Evolutionary conservation across 2,113 vertebrate species (phyloP), one percentile per base, ranked within the genome.

Genomic region (Elachura formosa): DNA sequence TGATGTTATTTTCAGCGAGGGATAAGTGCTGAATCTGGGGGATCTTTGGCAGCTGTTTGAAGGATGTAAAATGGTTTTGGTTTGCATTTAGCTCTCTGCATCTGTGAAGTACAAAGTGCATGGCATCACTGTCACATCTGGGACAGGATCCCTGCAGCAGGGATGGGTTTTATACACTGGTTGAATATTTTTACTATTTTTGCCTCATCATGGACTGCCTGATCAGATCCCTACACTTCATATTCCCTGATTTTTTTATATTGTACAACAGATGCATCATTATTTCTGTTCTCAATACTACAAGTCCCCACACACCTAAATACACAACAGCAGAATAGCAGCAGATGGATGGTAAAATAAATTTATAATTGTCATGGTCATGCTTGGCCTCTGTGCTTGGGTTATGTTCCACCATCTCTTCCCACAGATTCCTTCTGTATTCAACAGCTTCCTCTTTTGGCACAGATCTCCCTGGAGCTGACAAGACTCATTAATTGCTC

Each of bases 21-120:
- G 98, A 99, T 58, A 99, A 98, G 73, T 98, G 98, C 95, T 98
- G 98, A 96, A 99, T 98, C 67, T 97, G 98, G 45, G 99, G 99
- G 84, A 98, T 94, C 96, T 98, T 99, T 98, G 99, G 99, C 98
- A 99, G 97, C 97, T 99, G 98, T 95, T 97, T 98, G 95, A 99
- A 97, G 96, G 98, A 98, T 91, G 97, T 98, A 96, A 99, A 98
- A 97, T 98, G 97, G 96, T 99, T 99, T 97, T 96, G 98, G 96
- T 98, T 99, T 97, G 99, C 97, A 96, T 99, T 99, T 96, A 99
- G 97, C 97, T 98, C 97, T 98, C 97, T 98, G 98, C 99, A 99
- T 96, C 99, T 99, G 97, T 48, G 72, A 90, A 87, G 89, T 22
- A 96, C 67, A 94, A 98, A 54, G 80, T 51, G 24, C 41, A 67